Evolutionary conservation across 2,888 invertebrate species (phyloP).

Genomic region (Prosopocoilus inquinatus): DNA sequence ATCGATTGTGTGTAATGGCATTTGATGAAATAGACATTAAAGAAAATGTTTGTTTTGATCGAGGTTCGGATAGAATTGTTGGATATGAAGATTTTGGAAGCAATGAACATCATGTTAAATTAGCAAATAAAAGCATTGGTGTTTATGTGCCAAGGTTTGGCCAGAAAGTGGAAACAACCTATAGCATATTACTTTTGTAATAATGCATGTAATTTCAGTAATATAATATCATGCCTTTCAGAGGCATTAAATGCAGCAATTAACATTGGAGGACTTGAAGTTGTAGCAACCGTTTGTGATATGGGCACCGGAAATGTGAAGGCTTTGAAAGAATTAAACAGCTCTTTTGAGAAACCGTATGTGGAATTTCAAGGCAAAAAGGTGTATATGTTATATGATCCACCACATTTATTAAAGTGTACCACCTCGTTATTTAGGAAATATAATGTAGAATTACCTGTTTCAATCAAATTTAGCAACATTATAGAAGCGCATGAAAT

Average conservation of each 20-base stretch:
- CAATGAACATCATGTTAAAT: not conserved
- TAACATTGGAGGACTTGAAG: not conserved
- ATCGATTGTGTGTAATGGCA: slow-evolving; percentile 17
- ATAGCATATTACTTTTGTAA: slow-evolving; percentile 7
- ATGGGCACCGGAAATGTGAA: slow-evolving; percentile 8
- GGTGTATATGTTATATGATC: slow-evolving; percentile 17
- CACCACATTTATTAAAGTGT: slow-evolving; percentile 23
- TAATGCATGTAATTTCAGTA: slow-evolving; percentile 1
- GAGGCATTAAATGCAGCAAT: slow-evolving; percentile 1
- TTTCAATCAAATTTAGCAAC: not conserved
- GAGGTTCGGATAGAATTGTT: not conserved
- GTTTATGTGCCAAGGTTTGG: slow-evolving; percentile 7
- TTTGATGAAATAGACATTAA: slow-evolving; percentile 19
- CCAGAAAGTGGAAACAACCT: slow-evolving; percentile 10
- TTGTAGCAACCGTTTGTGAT: slow-evolving; percentile 11
- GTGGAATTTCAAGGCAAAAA: not conserved
- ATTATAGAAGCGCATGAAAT: not conserved
- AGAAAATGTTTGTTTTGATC: slow-evolving; percentile 2
- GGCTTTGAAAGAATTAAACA: slow-evolving; percentile 5
- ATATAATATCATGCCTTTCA: not conserved
- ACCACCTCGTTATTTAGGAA: slow-evolving; percentile 19
- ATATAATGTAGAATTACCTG: slow-evolving; percentile 19
- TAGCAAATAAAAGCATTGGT: slow-evolving; percentile 7
- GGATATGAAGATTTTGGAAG: slow-evolving; percentile 4
- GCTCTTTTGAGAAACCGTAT: slow-evolving; percentile 3